Evolutionary conservation across 53 echinoderm and acorn worm genomes (phyloP).

Genomic region (Echinometra lucunter): DNA sequence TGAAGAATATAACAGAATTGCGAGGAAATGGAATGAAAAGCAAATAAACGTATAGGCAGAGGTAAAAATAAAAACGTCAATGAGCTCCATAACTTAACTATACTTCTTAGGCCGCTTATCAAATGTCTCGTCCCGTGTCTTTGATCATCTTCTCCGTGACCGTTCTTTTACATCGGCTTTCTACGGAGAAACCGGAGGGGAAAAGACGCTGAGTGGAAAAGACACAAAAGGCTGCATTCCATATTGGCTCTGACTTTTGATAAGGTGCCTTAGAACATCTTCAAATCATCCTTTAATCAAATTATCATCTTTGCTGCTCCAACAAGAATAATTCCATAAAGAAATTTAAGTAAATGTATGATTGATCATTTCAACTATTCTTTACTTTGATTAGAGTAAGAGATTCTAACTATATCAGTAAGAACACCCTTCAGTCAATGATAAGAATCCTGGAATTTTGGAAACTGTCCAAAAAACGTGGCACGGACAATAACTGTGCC

Average conservation of each 20-base stretch:
- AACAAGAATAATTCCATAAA: background rate
- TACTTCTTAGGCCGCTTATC: too few species aligned
- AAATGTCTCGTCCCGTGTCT: too few species aligned
- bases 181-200: too few species aligned
- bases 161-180: too few species aligned
- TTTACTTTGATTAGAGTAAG: background rate
- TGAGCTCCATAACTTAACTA: too few species aligned
- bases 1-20: background rate
- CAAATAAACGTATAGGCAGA: too few species aligned
- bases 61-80: background rate
- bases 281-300: background rate
- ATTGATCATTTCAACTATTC: background rate
- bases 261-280: background rate
- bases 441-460: background rate
- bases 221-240: too few species aligned
- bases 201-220: too few species aligned
- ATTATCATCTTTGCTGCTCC: background rate
- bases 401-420: background rate
- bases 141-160: too few species aligned
- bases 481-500: background rate
- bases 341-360: background rate
- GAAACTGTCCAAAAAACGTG: constrained; percentile 17
- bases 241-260: too few species aligned
- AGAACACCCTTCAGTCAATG: background rate
- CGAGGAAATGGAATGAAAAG: background rate